A percentile compares a stretch with the other conserved stretches of the same genome.
Evolutionary conservation across 2,888 invertebrate species (phyloP).

Genomic region (Rhingia rostrata): DNA sequence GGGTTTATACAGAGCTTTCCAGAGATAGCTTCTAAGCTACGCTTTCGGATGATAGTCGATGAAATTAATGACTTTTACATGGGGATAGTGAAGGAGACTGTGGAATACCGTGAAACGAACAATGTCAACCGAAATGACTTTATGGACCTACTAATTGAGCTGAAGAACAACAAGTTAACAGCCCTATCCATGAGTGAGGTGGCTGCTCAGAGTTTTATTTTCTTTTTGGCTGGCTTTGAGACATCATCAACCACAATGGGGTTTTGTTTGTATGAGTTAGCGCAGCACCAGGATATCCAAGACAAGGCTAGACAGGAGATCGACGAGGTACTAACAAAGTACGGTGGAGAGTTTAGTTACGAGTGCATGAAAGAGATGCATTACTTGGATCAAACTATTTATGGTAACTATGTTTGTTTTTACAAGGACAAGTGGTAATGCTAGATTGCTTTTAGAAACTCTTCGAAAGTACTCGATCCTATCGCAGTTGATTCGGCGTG

Average conservation of each 20-base stretch:
- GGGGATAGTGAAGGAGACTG: slow-evolving; percentile 80
- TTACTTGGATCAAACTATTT: slow-evolving; percentile 79
- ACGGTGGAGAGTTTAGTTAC: slow-evolving; percentile 78
- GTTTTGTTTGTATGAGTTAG: slow-evolving; percentile 82
- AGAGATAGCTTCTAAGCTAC: slow-evolving; percentile 67
- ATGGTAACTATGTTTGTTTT: slow-evolving; percentile 76
- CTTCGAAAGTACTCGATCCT: slow-evolving; percentile 85
- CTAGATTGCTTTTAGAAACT: slow-evolving; percentile 82
- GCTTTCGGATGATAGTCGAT: slow-evolving; percentile 50
- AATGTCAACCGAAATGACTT: slow-evolving; percentile 84
- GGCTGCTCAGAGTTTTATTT: slow-evolving; percentile 80
- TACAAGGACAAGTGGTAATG: neutral
- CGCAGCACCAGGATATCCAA: slow-evolving; percentile 78
- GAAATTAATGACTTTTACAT: slow-evolving; percentile 83
- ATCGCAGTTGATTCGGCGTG: slow-evolving; percentile 73
- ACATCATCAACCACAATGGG: slow-evolving; percentile 86
- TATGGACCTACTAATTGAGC: slow-evolving; percentile 84
- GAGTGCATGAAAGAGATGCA: slow-evolving; percentile 79
- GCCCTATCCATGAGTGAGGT: slow-evolving; percentile 77
- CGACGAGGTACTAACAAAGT: slow-evolving; percentile 8
- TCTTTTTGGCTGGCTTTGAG: slow-evolving; percentile 85
- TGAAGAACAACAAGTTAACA: slow-evolving; percentile 82
- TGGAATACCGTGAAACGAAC: slow-evolving; percentile 80
- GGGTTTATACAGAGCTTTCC: slow-evolving; percentile 77
- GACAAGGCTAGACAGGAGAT: slow-evolving; percentile 77